These are phyloP conservation scores for Thymelicus sylvestris DNA, from an alignment of 2,888 invertebrate genomes.

Conservation along the genomic window DNA sequence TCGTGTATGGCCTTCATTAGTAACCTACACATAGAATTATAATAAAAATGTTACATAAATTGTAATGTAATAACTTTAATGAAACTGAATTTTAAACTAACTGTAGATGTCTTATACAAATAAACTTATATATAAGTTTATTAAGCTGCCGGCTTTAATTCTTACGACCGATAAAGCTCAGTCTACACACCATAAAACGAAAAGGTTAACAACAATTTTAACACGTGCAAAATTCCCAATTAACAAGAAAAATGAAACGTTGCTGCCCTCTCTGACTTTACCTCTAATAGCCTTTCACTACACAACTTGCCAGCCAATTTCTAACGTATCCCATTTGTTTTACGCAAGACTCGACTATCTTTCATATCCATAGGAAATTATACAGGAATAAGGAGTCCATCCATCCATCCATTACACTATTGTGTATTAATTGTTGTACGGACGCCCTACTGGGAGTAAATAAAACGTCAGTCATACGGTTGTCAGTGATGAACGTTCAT, in stretches of 20 bases:
- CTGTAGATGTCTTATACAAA: too few relatives aligned
- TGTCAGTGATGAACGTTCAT: slow-evolving; percentile 58
- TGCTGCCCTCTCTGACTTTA: slow-evolving; percentile 27
- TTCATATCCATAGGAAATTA: slow-evolving; percentile 40
- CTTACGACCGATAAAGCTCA: too few relatives aligned
- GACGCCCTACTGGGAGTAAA: slow-evolving; percentile 65
- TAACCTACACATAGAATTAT: too few relatives aligned
- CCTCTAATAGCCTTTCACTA: slow-evolving; percentile 35
- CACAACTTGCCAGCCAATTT: slow-evolving; percentile 18
- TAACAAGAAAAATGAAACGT: slow-evolving; percentile 35
- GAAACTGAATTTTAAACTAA: too few relatives aligned
- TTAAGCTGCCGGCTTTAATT: too few relatives aligned
- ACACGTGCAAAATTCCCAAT: slow-evolving; percentile 29
- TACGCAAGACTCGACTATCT: slow-evolving; percentile 27
- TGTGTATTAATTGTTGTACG: slow-evolving; percentile 63
- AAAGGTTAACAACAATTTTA: slow-evolving; percentile 12
- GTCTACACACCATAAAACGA: not conserved
- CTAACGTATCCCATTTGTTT: slow-evolving; percentile 33
- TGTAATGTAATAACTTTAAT: too few relatives aligned
- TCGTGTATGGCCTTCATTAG: too few relatives aligned
- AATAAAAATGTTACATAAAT: too few relatives aligned
- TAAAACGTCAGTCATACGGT: slow-evolving; percentile 58
- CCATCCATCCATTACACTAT: slow-evolving; percentile 47
- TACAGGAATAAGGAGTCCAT: slow-evolving; percentile 41
- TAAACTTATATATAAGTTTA: too few relatives aligned